These are phyloP conservation scores for Callyntrura sp. DNA, from an alignment of 2,888 invertebrate genomes.

Conservation along the genomic window DNA sequence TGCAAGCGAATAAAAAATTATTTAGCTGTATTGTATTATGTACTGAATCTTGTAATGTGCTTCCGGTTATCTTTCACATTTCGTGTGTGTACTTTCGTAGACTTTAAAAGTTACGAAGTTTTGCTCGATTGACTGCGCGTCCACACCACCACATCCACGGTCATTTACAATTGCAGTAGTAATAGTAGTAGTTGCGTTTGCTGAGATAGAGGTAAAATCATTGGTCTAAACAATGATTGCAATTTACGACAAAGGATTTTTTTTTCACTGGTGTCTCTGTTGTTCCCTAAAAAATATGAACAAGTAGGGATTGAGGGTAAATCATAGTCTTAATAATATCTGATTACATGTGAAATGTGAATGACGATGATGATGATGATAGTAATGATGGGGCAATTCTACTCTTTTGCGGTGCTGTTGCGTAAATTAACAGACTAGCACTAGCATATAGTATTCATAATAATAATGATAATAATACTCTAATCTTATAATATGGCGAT, in stretches of 20 bases:
- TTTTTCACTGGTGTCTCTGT: neutral
- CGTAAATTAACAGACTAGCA: slow-evolving; percentile 41
- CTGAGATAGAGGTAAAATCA: slow-evolving; percentile 40
- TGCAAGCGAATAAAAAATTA: neutral
- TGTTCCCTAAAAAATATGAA: slow-evolving; percentile 24
- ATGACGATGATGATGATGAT: slow-evolving; percentile 48
- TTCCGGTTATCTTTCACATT: slow-evolving; percentile 56
- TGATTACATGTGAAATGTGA: neutral
- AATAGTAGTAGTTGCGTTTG: neutral
- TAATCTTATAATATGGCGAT: slow-evolving; percentile 24
- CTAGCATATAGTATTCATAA: slow-evolving; percentile 8
- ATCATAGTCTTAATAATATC: slow-evolving; percentile 34
- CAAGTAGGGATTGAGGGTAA: slow-evolving; percentile 32
- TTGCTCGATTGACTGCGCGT: slow-evolving; percentile 26
- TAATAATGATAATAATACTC: slow-evolving; percentile 29
- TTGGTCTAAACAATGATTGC: slow-evolving; percentile 46
- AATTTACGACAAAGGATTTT: slow-evolving; percentile 37
- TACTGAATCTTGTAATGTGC: slow-evolving; percentile 44
- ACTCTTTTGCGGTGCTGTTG: slow-evolving; percentile 50
- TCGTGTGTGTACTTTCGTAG: neutral
- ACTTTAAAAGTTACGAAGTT: neutral
- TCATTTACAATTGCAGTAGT: slow-evolving; percentile 26
- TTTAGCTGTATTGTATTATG: slow-evolving; percentile 11
- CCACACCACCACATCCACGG: slow-evolving; percentile 24
- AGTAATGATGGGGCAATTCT: slow-evolving; percentile 54